Evolutionary conservation across 2,113 vertebrate genomes (phyloP), one percentile per base, ranked within the genome.

Genomic region (Panthera uncia): DNA sequence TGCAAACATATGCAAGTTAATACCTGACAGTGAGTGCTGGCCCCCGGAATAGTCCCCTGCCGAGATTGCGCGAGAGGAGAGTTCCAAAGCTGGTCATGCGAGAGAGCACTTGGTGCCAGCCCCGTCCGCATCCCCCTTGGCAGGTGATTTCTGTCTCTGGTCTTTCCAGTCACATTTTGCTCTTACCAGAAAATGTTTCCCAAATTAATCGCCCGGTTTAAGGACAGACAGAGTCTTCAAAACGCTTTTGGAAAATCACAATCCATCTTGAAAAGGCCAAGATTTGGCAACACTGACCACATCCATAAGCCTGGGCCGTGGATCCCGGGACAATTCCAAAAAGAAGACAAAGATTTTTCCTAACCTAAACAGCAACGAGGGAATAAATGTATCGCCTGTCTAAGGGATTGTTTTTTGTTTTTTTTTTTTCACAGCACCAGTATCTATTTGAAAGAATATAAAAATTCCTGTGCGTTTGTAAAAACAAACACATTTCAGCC

Each of bases 221-320:
- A 95, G 14, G 38, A 78, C 25, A 41, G 61, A 57, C 52, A 73
- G 57, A 33, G 52, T 88, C 97, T 96, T 80, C 85, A 83, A 95
- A 91, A 1, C 2, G 16, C 45, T 90, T 84, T 91, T 69, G 71
- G 78, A 89, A 97, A 95, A 50, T 96, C 76, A 82, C 65, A 73
- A 95, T 95, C 69, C 84, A 88, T 94, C 80, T 87, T 50, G 29
- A 83, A 96, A 94, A 79, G 81, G 41, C 69, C 52, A 88, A 68
- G 36, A 45, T 65, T 95, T 97, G 76, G 78, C 71, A 81, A 19
- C 18, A 12, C 12, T 4, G 52, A 81, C 74, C 74, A 82, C 57
- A 83, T 84, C 57, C 52, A 25, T 4, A 63, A 55, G 80, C 23
- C 41, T 78, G 31, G 23, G 18, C 65, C 83, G n/a, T 55, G n/a